Evolutionary conservation across 1,140 invertebrate genomes (phyloP), one percentile per base, ranked within the genome.

Genomic region (Mizuhopecten yessoensis): DNA sequence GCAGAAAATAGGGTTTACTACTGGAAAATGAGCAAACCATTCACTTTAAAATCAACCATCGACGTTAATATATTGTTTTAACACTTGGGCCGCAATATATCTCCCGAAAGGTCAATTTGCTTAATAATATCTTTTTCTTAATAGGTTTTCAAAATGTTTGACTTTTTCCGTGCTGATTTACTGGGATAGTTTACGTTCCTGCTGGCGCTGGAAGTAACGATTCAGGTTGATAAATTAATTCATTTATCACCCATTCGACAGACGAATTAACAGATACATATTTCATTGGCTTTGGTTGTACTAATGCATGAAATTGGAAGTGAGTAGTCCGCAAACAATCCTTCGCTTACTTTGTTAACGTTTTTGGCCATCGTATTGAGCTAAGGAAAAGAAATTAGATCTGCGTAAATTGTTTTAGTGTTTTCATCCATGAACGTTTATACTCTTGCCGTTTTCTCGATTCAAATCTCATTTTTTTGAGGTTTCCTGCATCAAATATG

Each of bases 151-250:
- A 75, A 75, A 75, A 75, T 29, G 57, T 75, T 75, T 75, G 5
- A 75, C 57, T 75, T 75, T 75, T 11, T n/a, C 57, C 57, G 57
- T n/a, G 57, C n/a, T 75, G 57, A 75, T 75, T 75, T 75, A 75
- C 57, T n/a, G 57, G 57, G n/a, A 75, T 75, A 5, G 23, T 75
- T 75, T 75, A 75, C 57, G 57, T 75, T 75, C 57, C 57, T 75
- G n/a, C 23, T 9, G 57, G 57, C n/a, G 57, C 17, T 75, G 57
- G 29, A 75, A 75, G 57, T 75, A 75, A 75, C 57, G 17, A 75
- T 75, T 75, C 57, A 75, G 57, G 57, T 75, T 75, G 57, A 75
- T 75, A 75, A 75, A 75, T 75, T 75, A 75, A 75, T 75, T 75
- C 57, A 75, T 75, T 75, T 75, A 75, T 75, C 57, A 75, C 17